Evolutionary conservation across 2,797 vertebrate genomes (phyloP).

Genomic region (Hyperoplus lanceolatus): DNA sequence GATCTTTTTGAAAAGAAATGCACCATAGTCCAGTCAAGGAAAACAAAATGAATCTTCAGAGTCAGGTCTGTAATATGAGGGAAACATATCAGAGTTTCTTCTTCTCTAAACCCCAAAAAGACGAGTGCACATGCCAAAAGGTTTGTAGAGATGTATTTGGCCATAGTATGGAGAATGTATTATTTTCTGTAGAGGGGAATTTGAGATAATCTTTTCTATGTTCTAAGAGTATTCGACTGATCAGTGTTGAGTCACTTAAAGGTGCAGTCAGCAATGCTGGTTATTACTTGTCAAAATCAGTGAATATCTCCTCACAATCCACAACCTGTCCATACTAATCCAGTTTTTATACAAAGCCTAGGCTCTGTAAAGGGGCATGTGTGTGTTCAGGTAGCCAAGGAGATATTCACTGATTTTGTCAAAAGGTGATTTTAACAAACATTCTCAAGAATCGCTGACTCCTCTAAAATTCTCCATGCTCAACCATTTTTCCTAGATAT

Average conservation of each 20-base stretch:
- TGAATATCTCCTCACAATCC: too few species aligned
- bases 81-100: neutral
- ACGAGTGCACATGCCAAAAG: neutral
- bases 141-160: neutral
- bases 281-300: too few species aligned
- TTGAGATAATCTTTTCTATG: neutral
- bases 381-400: too few species aligned
- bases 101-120: neutral
- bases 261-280: too few species aligned
- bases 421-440: too few species aligned
- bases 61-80: neutral
- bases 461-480: neutral
- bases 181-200: neutral
- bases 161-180: neutral
- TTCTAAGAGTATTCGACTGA: neutral
- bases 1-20: conserved; percentile 4
- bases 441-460: too few species aligned
- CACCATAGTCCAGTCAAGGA: neutral
- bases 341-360: too few species aligned
- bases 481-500: neutral
- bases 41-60: neutral
- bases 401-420: too few species aligned
- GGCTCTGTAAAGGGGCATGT: too few species aligned
- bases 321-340: too few species aligned
- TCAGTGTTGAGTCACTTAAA: too few species aligned